A percentile compares a stretch with the other conserved stretches of the same genome.
phyloP scores from a whole-genome alignment of 1,140 invertebrate genomes.

The Copidosoma floridanum region DNA sequence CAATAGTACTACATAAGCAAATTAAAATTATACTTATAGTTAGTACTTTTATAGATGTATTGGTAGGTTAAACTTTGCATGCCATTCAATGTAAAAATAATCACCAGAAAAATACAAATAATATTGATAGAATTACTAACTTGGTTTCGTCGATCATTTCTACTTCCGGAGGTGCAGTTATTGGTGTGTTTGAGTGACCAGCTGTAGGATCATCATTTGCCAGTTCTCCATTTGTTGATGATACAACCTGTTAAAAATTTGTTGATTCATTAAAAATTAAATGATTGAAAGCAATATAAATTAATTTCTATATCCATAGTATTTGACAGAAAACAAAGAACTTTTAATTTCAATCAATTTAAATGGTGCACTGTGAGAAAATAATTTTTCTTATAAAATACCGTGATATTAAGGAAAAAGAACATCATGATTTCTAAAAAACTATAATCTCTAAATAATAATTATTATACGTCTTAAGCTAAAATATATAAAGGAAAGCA shows the following conservation, averaged over 20 bases:
- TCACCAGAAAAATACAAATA: background rate
- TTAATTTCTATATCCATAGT: too few relatives aligned
- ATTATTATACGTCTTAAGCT: background rate
- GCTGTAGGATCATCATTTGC: slow-evolving; percentile 92
- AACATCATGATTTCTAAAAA: too few relatives aligned
- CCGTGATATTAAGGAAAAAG: background rate
- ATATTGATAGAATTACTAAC: slow-evolving; percentile 63
- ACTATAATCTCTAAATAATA: too few relatives aligned
- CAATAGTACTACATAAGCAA: too few relatives aligned
- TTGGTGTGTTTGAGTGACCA: slow-evolving; percentile 94
- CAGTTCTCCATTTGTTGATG: slow-evolving; percentile 94
- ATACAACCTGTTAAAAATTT: slow-evolving; percentile 90
- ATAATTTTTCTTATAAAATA: background rate
- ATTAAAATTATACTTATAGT: too few relatives aligned
- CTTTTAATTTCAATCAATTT: background rate
- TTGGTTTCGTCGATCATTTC: slow-evolving; percentile 91
- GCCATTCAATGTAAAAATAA: too few relatives aligned
- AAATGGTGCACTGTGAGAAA: background rate
- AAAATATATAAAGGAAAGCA: slow-evolving; percentile 13
- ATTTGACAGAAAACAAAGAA: background rate
- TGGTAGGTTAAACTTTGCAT: too few relatives aligned
- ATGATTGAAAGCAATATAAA: too few relatives aligned
- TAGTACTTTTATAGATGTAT: too few relatives aligned
- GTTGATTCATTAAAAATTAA: too few relatives aligned
- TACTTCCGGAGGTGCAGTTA: slow-evolving; percentile 88